Evolutionary conservation across 2,113 vertebrate species (phyloP).

Genomic region (Pandion haliaetus): DNA sequence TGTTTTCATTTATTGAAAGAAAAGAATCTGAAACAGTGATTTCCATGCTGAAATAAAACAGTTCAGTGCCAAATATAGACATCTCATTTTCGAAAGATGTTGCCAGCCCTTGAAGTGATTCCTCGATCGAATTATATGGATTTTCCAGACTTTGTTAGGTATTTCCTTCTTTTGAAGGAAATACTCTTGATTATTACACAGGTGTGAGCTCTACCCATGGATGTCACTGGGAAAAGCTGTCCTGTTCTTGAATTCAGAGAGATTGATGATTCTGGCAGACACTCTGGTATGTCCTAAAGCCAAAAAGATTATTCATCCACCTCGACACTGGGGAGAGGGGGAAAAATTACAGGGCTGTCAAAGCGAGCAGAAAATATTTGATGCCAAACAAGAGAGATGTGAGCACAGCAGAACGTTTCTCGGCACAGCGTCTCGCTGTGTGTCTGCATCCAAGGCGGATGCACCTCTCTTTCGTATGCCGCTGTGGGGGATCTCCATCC

Average conservation of each 20-base stretch:
- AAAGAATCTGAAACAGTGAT: neutral
- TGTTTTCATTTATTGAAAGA: constrained; percentile 40
- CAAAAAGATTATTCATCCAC: constrained; percentile 5
- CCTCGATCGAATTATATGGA: neutral
- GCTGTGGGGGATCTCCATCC: neutral
- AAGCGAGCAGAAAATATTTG: neutral
- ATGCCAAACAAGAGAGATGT: neutral
- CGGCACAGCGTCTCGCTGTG: neutral
- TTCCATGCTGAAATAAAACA: neutral
- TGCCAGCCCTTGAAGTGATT: neutral
- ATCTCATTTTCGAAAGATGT: neutral
- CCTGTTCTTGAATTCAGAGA: neutral
- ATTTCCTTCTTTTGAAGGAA: neutral
- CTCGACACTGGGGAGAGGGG: neutral
- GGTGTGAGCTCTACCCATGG: neutral
- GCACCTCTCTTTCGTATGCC: fast-evolving
- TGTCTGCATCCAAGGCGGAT: fast-evolving
- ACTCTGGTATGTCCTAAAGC: neutral
- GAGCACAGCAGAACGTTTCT: neutral
- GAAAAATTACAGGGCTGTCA: neutral
- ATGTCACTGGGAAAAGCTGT: constrained; percentile 24
- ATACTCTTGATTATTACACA: neutral
- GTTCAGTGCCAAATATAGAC: neutral
- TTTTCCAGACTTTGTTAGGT: neutral
- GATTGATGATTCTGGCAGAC: neutral